These are phyloP conservation scores for Scomber japonicus DNA, from an alignment of 2,113 vertebrate genomes.

Conservation along the genomic window DNA sequence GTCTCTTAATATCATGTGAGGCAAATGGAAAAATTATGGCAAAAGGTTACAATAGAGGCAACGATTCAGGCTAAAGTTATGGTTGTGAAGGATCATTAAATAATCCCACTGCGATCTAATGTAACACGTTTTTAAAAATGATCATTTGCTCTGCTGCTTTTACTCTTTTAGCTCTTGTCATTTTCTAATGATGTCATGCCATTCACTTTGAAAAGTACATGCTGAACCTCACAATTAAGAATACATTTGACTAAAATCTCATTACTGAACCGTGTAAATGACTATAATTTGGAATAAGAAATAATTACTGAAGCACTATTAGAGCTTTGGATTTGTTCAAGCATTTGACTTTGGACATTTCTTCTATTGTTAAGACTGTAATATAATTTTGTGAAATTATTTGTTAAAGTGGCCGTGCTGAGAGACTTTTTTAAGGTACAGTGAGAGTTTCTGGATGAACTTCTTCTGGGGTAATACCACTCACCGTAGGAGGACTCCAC, in stretches of 20 bases:
- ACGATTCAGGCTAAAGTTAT: neutral
- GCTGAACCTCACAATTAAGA: conserved; percentile 33
- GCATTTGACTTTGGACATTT: conserved; percentile 55
- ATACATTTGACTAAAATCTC: conserved; percentile 39
- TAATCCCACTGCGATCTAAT: conserved; percentile 28
- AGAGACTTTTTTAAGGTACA: conserved; percentile 16
- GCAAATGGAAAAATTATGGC: neutral
- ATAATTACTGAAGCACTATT: conserved; percentile 32
- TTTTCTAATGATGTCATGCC: conserved; percentile 25
- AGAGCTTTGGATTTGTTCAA: conserved; percentile 52
- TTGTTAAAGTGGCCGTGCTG: conserved; percentile 19
- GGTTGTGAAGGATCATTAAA: conserved; percentile 4
- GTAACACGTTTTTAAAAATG: conserved; percentile 22
- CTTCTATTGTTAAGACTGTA: conserved; percentile 36
- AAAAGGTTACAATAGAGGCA: neutral
- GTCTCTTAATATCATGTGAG: conserved; percentile 22
- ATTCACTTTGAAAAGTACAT: conserved; percentile 48
- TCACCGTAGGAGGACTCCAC: neutral
- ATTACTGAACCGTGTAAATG: conserved; percentile 51
- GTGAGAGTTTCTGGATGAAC: conserved; percentile 16
- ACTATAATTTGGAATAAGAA: conserved; percentile 57
- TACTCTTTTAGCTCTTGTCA: conserved; percentile 36
- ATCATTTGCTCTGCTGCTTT: conserved; percentile 21
- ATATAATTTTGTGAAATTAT: conserved; percentile 54
- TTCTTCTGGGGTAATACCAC: neutral